Evolutionary conservation across 2,113 vertebrate species (phyloP).

Genomic region (Eretmochelys imbricata): DNA sequence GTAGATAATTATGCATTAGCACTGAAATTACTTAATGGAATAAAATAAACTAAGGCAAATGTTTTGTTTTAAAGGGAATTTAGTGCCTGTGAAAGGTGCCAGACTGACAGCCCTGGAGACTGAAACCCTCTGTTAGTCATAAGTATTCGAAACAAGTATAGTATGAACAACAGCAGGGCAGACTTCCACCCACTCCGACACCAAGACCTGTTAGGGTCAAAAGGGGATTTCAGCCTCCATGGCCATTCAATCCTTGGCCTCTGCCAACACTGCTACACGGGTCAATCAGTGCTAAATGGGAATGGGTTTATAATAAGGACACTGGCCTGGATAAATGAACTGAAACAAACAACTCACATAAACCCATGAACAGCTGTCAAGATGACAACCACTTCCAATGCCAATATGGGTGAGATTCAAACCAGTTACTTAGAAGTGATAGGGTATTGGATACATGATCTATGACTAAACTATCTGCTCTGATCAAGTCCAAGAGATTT

Average conservation of each 20-base stretch:
- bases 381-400: neutral
- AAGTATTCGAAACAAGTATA: neutral
- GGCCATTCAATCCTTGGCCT: neutral
- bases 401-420: neutral
- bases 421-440: neutral
- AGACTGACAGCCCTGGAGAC: slow-evolving; percentile 27
- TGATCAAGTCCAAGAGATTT: neutral
- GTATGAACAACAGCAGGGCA: neutral
- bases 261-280: neutral
- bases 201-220: neutral
- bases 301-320: neutral
- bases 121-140: neutral
- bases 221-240: neutral
- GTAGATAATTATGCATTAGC: slow-evolving; percentile 70
- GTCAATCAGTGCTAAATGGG: neutral
- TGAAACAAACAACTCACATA: neutral
- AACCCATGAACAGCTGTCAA: neutral
- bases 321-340: neutral
- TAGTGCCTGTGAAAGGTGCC: slow-evolving; percentile 42
- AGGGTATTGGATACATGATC: fast-evolving
- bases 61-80: slow-evolving; percentile 64
- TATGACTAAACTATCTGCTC: neutral
- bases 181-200: neutral
- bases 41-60: slow-evolving; percentile 67
- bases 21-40: slow-evolving; percentile 66